Percentiles rank a stretch among this genome's conserved stretches.
Evolutionary conservation across 2,797 vertebrate species (phyloP).

Genomic region (Clarias laeviceps): DNA sequence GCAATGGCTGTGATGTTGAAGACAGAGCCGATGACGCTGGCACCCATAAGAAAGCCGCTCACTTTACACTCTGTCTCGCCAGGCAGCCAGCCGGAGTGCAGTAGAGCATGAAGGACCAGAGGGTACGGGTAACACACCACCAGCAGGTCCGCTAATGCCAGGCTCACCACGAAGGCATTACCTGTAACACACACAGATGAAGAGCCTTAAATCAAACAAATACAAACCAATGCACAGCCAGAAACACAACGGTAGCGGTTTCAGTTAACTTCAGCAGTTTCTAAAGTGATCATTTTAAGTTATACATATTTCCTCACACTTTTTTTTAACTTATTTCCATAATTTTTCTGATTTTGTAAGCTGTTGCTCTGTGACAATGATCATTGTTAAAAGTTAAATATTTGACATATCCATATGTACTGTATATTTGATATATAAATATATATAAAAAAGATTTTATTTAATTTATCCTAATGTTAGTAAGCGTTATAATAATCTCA

Average conservation of each 20-base stretch:
- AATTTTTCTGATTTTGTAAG: too few species aligned
- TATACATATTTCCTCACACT: too few species aligned
- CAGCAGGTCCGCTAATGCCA: slow-evolving; percentile 84
- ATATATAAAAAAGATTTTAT: too few species aligned
- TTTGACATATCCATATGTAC: too few species aligned
- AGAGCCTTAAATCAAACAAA: neutral
- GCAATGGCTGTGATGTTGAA: slow-evolving; percentile 89
- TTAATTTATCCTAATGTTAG: neutral
- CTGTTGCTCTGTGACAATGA: too few species aligned
- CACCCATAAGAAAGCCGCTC: slow-evolving; percentile 83
- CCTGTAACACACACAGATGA: slow-evolving; percentile 64
- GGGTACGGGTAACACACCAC: slow-evolving; percentile 88
- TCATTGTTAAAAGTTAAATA: too few species aligned
- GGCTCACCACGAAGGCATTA: slow-evolving; percentile 86
- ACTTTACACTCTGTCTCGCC: slow-evolving; percentile 84
- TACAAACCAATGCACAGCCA: neutral
- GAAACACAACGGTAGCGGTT: neutral
- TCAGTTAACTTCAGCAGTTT: too few species aligned
- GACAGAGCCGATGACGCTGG: slow-evolving; percentile 86
- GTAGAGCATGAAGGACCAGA: slow-evolving; percentile 82
- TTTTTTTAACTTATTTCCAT: too few species aligned
- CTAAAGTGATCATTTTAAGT: too few species aligned
- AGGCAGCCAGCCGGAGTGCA: slow-evolving; percentile 82
- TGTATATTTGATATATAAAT: too few species aligned
- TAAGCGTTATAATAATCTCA: neutral